A percentile compares a stretch with the other conserved stretches of the same genome.
phyloP scores from a whole-genome alignment of 2,888 invertebrate genomes.

The Steinernema hermaphroditum region DNA sequence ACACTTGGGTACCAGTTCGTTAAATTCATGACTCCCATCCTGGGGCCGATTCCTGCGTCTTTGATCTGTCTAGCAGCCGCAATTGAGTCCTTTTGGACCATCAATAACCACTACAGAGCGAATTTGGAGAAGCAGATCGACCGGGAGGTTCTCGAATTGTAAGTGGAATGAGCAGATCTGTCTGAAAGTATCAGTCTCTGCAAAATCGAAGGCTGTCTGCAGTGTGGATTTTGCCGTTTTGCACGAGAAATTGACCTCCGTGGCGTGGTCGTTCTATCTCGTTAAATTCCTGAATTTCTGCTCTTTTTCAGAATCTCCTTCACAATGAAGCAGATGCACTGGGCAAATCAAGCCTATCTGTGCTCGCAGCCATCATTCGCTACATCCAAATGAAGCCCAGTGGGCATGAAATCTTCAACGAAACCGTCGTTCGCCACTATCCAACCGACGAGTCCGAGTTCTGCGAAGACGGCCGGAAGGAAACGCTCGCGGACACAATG shows the following conservation, averaged over 20 bases:
- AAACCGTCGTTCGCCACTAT: conserved; percentile 81
- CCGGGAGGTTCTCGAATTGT: not conserved
- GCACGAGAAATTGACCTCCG: no score
- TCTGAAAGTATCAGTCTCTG: not conserved
- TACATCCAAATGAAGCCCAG: conserved; percentile 77
- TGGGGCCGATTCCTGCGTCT: not conserved
- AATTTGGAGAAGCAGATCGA: not conserved
- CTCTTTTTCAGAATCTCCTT: no score
- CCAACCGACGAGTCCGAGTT: conserved; percentile 79
- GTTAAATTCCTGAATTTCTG: no score
- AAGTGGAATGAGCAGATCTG: not conserved
- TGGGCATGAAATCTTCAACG: conserved; percentile 73
- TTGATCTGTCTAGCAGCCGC: not conserved
- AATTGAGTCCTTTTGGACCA: not conserved
- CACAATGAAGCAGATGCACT: conserved; percentile 11
- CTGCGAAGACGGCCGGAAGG: conserved; percentile 72
- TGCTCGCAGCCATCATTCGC: conserved; percentile 77
- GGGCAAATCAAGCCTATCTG: conserved; percentile 20
- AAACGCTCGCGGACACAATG: conserved; percentile 82
- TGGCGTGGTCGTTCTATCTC: no score
- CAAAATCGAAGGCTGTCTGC: no score
- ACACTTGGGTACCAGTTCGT: not conserved
- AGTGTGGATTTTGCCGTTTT: no score
- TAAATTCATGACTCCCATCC: not conserved
- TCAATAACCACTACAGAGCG: not conserved